Evolutionary conservation across 2,113 vertebrate genomes (phyloP).

Genomic region (Phyllostomus hastatus): DNA sequence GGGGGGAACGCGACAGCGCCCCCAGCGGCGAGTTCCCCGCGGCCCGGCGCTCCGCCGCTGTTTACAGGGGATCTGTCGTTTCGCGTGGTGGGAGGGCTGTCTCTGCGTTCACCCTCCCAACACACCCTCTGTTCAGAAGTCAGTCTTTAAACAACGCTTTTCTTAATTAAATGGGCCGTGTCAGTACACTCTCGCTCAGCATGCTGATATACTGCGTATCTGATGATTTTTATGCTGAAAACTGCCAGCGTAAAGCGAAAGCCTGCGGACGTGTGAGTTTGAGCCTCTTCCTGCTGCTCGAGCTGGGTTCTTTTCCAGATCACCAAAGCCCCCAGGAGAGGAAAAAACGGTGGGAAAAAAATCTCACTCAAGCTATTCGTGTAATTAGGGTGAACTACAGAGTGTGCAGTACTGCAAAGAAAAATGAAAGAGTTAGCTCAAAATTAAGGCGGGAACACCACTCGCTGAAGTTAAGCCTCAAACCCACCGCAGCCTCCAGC

Average conservation of each 20-base stretch:
- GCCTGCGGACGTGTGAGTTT: neutral
- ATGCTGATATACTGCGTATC: neutral
- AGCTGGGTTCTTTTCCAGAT: neutral
- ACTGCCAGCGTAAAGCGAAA: neutral
- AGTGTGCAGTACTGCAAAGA: neutral
- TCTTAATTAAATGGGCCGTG: neutral
- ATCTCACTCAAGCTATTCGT: neutral
- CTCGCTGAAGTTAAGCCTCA: neutral
- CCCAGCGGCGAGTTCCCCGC: neutral
- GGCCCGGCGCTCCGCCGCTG: neutral
- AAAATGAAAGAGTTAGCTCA: neutral
- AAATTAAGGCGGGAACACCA: neutral
- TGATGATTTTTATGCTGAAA: neutral
- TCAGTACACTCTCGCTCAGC: neutral
- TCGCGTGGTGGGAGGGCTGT: neutral
- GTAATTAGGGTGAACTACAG: neutral
- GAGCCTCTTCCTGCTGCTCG: neutral
- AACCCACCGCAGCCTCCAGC: rapidly evolving
- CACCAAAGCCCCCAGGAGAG: neutral
- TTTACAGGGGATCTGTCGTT: neutral
- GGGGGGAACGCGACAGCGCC: no score
- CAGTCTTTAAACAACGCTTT: neutral
- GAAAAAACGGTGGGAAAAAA: neutral
- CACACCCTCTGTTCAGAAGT: neutral
- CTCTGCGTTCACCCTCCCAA: neutral